These are phyloP conservation scores for Phylloscopus trochiloides DNA, from an alignment of 2,113 vertebrate genomes.

Conservation along the genomic window DNA sequence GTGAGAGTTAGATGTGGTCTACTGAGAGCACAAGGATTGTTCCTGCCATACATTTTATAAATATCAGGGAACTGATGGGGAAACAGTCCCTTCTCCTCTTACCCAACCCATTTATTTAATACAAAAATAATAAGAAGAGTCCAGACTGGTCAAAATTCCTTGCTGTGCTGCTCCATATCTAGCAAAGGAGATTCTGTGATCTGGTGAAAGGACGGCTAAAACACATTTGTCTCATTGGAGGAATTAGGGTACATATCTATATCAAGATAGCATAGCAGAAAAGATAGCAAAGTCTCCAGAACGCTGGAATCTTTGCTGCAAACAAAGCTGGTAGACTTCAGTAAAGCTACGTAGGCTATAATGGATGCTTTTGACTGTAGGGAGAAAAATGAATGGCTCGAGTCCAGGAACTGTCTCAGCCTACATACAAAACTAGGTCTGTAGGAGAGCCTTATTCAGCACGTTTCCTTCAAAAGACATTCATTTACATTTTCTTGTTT, in stretches of 20 bases:
- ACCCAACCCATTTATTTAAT: neutral
- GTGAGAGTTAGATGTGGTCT: neutral
- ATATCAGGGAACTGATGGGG: neutral
- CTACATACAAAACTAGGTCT: conserved; percentile 23
- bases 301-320: neutral
- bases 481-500: conserved; percentile 38
- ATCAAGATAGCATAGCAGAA: neutral
- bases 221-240: neutral
- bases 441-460: conserved; percentile 50
- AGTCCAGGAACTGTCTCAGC: conserved; percentile 31
- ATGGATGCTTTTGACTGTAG: conserved; percentile 3
- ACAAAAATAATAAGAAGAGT: neutral
- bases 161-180: neutral
- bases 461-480: neutral
- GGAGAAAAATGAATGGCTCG: conserved; percentile 25
- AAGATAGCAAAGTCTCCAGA: neutral
- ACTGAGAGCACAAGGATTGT: neutral
- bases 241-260: neutral
- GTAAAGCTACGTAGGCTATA: conserved; percentile 6
- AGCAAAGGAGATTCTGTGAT: neutral
- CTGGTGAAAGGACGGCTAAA: neutral
- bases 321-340: conserved; percentile 14
- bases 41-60: neutral
- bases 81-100: neutral
- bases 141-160: neutral